phyloP scores from a whole-genome alignment of 2,888 invertebrate genomes.

The Hipparchia sbordonii region DNA sequence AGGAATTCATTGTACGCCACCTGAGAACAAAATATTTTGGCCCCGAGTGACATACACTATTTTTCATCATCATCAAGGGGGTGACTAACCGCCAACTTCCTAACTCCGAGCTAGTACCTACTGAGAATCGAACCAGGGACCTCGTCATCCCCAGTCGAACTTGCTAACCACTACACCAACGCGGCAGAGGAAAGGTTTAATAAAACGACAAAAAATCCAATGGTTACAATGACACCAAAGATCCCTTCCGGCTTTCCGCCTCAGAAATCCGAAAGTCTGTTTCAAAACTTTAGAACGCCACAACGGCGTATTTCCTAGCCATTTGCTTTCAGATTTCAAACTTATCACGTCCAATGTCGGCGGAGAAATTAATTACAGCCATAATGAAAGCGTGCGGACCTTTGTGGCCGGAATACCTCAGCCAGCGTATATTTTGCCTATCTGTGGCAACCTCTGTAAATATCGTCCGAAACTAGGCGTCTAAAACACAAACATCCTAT shows the following conservation, averaged over 20 bases:
- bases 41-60: too few species aligned
- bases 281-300: slow-evolving; percentile 10
- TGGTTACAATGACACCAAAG: slow-evolving; percentile 2
- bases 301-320: slow-evolving; percentile 35
- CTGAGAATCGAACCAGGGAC: too few species aligned
- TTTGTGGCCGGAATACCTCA: slow-evolving; percentile 44
- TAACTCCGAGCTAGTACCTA: too few species aligned
- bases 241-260: neutral
- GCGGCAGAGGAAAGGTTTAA: too few species aligned
- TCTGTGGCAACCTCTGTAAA: neutral
- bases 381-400: slow-evolving; percentile 47
- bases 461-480: too few species aligned
- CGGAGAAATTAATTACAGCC: slow-evolving; percentile 46
- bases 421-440: slow-evolving; percentile 36
- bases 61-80: too few species aligned
- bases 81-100: too few species aligned
- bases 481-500: too few species aligned
- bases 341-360: slow-evolving; percentile 40
- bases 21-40: too few species aligned
- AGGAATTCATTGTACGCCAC: too few species aligned
- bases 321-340: slow-evolving; percentile 38
- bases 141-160: too few species aligned
- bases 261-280: slow-evolving; percentile 18
- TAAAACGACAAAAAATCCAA: neutral
- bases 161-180: too few species aligned